Evolutionary conservation across 35 echinoderm and acorn worm species (phyloP).

Genomic region (Hemicentrotus pulcherrimus): DNA sequence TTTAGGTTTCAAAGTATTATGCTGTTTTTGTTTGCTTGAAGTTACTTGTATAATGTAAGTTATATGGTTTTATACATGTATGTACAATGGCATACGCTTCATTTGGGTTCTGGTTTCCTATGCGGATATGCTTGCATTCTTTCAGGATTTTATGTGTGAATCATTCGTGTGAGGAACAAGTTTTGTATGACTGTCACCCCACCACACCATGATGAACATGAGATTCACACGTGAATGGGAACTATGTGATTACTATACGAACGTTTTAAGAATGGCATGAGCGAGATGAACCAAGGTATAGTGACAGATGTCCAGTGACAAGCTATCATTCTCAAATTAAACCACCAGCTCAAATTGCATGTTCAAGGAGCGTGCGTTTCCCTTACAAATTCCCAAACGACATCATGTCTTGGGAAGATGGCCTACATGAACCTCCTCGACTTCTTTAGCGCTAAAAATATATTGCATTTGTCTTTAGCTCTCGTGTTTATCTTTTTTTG

Average conservation of each 20-base stretch:
- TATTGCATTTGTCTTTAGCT: not conserved
- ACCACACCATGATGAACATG: too few relatives aligned
- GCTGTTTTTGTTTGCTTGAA: too few relatives aligned
- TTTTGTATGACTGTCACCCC: too few relatives aligned
- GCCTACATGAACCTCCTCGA: not conserved
- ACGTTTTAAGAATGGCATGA: too few relatives aligned
- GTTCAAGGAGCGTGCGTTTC: not conserved
- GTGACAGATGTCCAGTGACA: not conserved
- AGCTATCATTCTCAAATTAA: not conserved
- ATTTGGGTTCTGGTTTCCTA: too few relatives aligned
- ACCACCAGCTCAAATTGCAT: slow-evolving; percentile 2
- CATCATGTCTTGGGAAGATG: not conserved
- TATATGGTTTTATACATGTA: not conserved
- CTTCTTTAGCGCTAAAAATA: not conserved
- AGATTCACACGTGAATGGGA: too few relatives aligned
- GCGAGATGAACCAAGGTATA: not conserved
- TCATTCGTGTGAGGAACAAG: too few relatives aligned
- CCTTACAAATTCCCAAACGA: not conserved
- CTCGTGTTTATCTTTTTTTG: not conserved
- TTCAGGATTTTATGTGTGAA: too few relatives aligned
- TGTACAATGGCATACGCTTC: not conserved
- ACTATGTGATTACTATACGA: too few relatives aligned
- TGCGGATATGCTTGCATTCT: too few relatives aligned
- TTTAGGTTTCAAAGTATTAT: too few relatives aligned
- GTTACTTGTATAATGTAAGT: too few relatives aligned